These are phyloP conservation scores for Sebastes fasciatus DNA, from an alignment of 2,113 vertebrate species.

Conservation along the genomic window DNA sequence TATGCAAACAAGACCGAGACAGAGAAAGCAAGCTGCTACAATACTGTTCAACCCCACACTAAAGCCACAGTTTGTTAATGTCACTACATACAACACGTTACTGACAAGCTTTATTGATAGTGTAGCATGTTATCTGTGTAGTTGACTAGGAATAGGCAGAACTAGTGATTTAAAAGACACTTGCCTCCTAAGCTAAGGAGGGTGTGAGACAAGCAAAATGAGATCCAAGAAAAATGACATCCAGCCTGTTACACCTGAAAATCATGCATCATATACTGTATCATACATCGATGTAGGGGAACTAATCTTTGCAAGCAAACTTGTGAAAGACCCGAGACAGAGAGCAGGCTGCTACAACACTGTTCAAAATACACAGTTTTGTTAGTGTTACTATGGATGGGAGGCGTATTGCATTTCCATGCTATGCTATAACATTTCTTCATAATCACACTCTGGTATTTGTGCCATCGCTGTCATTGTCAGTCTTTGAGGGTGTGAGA, in stretches of 20 bases:
- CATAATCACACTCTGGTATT: neutral
- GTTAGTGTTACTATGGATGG: too few relatives aligned
- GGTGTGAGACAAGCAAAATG: too few relatives aligned
- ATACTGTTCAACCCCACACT: neutral
- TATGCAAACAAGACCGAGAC: neutral
- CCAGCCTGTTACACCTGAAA: too few relatives aligned
- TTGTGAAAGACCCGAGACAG: neutral
- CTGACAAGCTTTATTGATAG: too few relatives aligned
- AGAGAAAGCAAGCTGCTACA: neutral
- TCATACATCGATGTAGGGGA: too few relatives aligned
- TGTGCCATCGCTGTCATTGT: neutral
- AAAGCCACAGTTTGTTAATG: neutral
- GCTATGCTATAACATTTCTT: neutral
- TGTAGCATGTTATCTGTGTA: too few relatives aligned
- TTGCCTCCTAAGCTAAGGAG: neutral
- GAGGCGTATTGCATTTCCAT: too few relatives aligned
- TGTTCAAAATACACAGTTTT: neutral
- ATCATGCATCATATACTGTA: too few relatives aligned
- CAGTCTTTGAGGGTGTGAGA: neutral
- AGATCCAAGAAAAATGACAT: too few relatives aligned
- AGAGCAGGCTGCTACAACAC: neutral
- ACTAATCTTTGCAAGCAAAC: too few relatives aligned
- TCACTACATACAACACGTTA: neutral
- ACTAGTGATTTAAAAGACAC: neutral
- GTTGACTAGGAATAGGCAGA: neutral